These are phyloP conservation scores for Coenonympha arcania DNA, from an alignment of 2,888 invertebrate species.

Conservation along the genomic window DNA sequence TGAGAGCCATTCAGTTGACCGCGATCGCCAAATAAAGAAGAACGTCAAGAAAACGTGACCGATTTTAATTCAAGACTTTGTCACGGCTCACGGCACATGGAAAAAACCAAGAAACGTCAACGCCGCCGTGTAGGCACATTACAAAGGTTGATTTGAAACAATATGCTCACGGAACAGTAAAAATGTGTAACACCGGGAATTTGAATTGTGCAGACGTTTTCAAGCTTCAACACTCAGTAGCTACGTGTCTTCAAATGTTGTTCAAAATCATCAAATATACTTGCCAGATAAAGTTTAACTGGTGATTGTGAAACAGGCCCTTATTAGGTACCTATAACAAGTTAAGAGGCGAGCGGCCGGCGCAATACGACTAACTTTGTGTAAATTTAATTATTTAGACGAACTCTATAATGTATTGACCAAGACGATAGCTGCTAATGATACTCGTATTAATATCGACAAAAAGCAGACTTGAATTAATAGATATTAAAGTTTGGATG, in stretches of 20 bases:
- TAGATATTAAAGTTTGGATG: no score
- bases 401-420: no score
- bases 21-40: not conserved
- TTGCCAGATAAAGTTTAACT: no score
- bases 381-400: no score
- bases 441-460: not conserved
- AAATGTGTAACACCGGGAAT: not conserved
- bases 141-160: constrained; percentile 6
- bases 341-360: no score
- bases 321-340: no score
- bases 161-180: constrained; percentile 2
- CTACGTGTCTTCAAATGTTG: no score
- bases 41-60: not conserved
- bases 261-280: no score
- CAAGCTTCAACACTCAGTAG: no score
- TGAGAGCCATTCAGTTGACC: not conserved
- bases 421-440: no score
- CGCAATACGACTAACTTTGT: no score
- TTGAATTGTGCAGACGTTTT: not conserved
- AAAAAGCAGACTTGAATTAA: not conserved
- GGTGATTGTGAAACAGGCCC: no score
- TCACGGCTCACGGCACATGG: not conserved
- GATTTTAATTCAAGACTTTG: not conserved
- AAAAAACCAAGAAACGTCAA: constrained; percentile 3
- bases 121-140: not conserved